Evolutionary conservation across 2,113 vertebrate species (phyloP).

Genomic region (Panthera leo): DNA sequence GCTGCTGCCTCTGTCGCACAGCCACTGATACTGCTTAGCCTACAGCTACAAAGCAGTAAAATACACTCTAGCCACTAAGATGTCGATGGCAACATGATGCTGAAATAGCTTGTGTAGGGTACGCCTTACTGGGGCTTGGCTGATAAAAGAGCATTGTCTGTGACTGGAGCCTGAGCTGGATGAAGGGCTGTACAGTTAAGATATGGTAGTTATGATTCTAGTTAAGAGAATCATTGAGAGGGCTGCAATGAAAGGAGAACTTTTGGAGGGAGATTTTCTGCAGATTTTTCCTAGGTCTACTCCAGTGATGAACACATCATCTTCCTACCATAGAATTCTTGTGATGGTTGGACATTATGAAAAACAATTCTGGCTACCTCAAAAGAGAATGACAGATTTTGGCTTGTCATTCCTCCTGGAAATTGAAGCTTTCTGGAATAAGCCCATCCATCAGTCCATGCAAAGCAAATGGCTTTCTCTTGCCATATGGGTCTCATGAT

Average conservation of each 20-base stretch:
- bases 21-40: no score
- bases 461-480: neutral
- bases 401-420: neutral
- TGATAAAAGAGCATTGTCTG: neutral
- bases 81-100: rapidly evolving
- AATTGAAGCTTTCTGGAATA: conserved; percentile 5
- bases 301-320: neutral
- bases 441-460: neutral
- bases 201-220: neutral
- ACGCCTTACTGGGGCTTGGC: neutral
- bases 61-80: neutral
- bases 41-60: neutral
- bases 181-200: neutral
- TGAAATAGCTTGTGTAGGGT: neutral
- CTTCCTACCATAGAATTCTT: neutral
- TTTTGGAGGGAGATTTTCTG: neutral
- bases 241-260: neutral
- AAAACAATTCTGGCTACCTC: neutral
- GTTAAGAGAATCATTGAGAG: neutral
- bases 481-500: neutral
- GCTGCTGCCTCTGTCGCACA: rapidly evolving
- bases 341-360: neutral
- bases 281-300: neutral
- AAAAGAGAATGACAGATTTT: neutral
- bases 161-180: neutral